Base-by-base conservation (phyloP, 2,888 invertebrate genomes). In the Sussaba pulchella region DNA sequence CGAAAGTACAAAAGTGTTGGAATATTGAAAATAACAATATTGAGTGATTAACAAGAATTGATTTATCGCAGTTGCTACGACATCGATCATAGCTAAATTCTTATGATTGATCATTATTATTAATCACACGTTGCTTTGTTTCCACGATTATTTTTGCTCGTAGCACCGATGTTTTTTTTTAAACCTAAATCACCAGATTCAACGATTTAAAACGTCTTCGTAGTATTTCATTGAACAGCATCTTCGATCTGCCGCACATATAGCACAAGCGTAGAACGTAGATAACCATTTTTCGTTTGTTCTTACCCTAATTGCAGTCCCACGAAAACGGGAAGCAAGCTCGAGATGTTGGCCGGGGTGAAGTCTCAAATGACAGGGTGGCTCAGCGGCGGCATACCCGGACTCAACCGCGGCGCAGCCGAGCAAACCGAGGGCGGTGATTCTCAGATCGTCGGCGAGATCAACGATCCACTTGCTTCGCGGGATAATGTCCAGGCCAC, bases 291-390 rank as follows among this genome's bases (percentile, higher is more conserved):
- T n/a, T n/a, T n/a, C n/a, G n/a, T n/a, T n/a, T n/a, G n/a, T n/a
- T n/a, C n/a, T n/a, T n/a, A n/a, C n/a, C n/a, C n/a, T 57, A n/a
- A 71, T 88, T 86, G 82, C 93, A 96, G 96, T 90, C 96, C 96
- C 31, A 95, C 96, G 81, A 96, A 96, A 93, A 94, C 93, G 64
- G 89, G 91, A 74, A 94, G 96, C 91, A 96, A 96, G 90, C 91
- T 96, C 89, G 97, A 97, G 89, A 95, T 97, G 94, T 94, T 97
- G 90, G 96, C 96, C 86, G 97, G 97, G 88, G 97, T 97, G 78
- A 97, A 97, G 93, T 95, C 95, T 76, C 96, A 96, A 93, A 96
- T 97, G 94, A 95, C 95, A 1, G 97, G 97, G 52, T 97, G 97
- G 95, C 94, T 97, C 76, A 96, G 96, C 79, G 95, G 96, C 59